phyloP scores from a whole-genome alignment of 2,797 vertebrate species.

The Bucorvus abyssinicus region DNA sequence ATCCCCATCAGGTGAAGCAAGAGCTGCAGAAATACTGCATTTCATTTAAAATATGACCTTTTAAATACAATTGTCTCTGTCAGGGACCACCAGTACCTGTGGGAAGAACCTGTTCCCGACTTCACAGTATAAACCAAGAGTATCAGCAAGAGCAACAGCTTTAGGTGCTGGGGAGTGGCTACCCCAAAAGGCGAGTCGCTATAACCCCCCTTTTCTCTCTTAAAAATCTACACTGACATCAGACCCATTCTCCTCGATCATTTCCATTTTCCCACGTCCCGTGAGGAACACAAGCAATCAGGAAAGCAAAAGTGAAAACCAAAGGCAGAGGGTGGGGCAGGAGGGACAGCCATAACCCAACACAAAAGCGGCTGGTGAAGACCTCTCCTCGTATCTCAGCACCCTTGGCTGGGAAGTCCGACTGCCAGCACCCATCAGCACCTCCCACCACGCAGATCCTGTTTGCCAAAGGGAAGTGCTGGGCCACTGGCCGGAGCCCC shows the following conservation, averaged over 20 bases:
- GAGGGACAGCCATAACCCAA: neutral
- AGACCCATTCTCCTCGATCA: neutral
- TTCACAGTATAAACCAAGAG: neutral
- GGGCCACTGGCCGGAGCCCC: neutral
- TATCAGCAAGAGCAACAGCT: neutral
- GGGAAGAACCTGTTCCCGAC: neutral
- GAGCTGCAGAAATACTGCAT: neutral
- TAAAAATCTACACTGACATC: neutral
- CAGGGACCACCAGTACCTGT: neutral
- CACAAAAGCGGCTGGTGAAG: neutral
- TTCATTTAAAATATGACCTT: neutral
- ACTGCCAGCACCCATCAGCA: neutral
- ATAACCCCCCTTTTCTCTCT: neutral
- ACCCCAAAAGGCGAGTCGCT: neutral
- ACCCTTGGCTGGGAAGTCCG: neutral
- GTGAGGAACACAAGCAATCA: neutral
- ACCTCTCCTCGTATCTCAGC: neutral
- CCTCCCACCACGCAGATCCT: neutral
- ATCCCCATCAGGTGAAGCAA: fast-evolving
- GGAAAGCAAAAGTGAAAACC: neutral
- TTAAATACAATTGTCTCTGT: neutral
- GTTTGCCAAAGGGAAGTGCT: neutral
- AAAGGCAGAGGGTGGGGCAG: neutral
- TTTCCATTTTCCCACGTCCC: neutral
- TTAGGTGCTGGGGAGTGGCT: neutral